phyloP scores from a whole-genome alignment of 2,888 invertebrate species.

The Dione juno region DNA sequence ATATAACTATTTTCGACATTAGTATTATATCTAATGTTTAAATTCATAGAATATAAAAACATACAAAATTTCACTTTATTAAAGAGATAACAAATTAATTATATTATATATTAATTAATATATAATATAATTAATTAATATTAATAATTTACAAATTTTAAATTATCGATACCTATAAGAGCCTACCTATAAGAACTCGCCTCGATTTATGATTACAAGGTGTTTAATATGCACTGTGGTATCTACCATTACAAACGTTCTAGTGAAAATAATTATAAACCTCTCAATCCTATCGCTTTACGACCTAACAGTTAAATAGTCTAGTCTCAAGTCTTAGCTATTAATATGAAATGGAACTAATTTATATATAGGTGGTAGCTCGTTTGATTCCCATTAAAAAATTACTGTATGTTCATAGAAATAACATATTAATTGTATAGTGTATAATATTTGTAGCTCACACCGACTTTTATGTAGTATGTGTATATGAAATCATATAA shows the following conservation, averaged over 20 bases:
- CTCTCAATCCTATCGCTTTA: slow-evolving; percentile 19
- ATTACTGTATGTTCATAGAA: too few relatives aligned
- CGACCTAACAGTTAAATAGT: slow-evolving; percentile 12
- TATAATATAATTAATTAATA: too few relatives aligned
- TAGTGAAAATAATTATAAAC: slow-evolving; percentile 25
- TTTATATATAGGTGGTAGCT: background rate
- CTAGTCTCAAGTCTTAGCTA: background rate
- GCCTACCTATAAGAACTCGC: background rate
- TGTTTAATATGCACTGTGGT: slow-evolving; percentile 8
- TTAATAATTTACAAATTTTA: background rate
- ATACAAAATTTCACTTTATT: too few relatives aligned
- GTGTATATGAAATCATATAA: too few relatives aligned
- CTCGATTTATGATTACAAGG: slow-evolving; percentile 2
- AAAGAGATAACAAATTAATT: too few relatives aligned
- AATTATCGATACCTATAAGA: slow-evolving; percentile 4
- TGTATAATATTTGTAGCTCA: too few relatives aligned
- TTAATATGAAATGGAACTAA: background rate
- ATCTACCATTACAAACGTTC: slow-evolving; percentile 2
- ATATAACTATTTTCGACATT: too few relatives aligned
- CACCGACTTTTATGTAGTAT: too few relatives aligned
- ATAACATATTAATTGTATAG: too few relatives aligned
- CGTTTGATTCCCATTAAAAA: background rate
- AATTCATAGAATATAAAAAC: too few relatives aligned
- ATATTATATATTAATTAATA: too few relatives aligned
- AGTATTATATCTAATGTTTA: too few relatives aligned